Conservation (phyloP, 2,113 vertebrate species). For the Oncorhynchus kisutch region DNA sequence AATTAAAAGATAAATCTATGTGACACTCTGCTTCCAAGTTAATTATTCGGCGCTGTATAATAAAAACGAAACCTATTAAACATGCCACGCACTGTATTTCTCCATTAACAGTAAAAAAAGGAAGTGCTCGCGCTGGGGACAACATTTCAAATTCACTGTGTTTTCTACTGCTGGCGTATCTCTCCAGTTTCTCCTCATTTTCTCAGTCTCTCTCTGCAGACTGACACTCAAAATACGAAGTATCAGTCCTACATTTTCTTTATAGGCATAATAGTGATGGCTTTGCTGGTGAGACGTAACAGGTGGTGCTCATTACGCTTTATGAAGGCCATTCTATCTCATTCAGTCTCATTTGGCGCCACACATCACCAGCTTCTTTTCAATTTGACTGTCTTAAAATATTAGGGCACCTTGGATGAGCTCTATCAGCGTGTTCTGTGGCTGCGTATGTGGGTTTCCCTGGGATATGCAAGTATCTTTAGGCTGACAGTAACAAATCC, state of each 20-base stretch:
- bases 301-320: conserved; percentile 57
- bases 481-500: neutral
- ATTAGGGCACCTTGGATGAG: too few species aligned
- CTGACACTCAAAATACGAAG: neutral
- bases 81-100: conserved; percentile 99
- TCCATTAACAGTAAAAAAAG: conserved; percentile 98
- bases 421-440: too few species aligned
- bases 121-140: conserved; percentile 88
- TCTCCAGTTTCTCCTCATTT: neutral
- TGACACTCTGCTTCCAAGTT: conserved; percentile 99
- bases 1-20: conserved; percentile 99
- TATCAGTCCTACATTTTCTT: neutral
- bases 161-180: conserved; percentile 5
- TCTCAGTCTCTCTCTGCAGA: conserved; percentile 14
- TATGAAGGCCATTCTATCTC: conserved; percentile 51
- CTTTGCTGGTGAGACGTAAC: conserved; percentile 33
- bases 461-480: neutral
- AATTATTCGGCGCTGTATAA: conserved; percentile 99
- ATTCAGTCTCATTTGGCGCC: neutral
- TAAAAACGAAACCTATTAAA: conserved; percentile 99
- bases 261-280: conserved; percentile 15
- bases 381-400: too few species aligned
- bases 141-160: conserved; percentile 88
- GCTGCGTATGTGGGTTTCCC: too few species aligned
- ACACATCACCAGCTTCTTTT: neutral